Evolutionary conservation across 23 tunicate species (phyloP).

Genomic region (Pegea sp.): DNA sequence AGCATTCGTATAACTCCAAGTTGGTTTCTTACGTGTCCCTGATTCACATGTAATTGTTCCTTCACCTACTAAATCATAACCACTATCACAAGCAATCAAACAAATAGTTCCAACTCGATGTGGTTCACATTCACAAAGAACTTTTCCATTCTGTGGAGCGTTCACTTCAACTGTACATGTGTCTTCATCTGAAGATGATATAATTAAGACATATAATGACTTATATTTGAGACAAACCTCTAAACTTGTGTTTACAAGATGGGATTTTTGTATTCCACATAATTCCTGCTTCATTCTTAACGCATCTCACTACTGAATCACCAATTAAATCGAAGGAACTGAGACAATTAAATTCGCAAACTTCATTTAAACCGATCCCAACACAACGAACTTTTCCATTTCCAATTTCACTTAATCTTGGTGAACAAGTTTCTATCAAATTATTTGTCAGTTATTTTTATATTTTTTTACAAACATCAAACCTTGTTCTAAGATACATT

Average conservation of each 20-base stretch:
- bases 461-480: too few species aligned
- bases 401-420: neutral
- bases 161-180: neutral
- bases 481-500: too few species aligned
- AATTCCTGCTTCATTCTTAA: neutral
- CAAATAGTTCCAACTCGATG: neutral
- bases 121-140: neutral
- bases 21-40: neutral
- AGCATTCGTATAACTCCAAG: neutral
- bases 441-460: too few species aligned
- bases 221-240: neutral
- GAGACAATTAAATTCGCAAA: neutral
- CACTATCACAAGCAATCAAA: neutral
- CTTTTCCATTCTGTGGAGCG: neutral
- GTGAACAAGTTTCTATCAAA: neutral
- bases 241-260: neutral
- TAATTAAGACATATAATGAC: too few species aligned
- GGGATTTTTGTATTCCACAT: neutral
- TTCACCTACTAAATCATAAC: neutral
- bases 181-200: too few species aligned
- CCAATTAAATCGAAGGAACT: neutral
- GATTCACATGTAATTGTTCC: neutral
- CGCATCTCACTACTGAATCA: neutral
- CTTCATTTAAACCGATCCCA: neutral
- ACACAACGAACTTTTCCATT: neutral